These are phyloP conservation scores for Phoxinus dragarum DNA, from an alignment of 2,797 vertebrate genomes.

Conservation along the genomic window DNA sequence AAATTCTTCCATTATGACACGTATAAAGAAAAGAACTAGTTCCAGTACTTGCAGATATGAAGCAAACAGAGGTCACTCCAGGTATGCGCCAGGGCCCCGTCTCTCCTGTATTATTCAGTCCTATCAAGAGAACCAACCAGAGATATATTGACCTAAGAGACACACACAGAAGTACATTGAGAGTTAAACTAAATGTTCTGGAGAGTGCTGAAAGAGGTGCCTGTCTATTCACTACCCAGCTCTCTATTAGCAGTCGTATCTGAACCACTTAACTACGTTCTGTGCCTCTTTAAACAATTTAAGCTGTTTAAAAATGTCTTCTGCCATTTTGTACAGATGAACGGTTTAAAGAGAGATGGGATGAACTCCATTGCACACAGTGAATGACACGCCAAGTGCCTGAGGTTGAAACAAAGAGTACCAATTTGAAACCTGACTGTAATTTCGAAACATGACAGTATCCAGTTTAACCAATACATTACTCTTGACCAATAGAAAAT, in stretches of 20 bases:
- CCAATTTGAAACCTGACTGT: conserved; percentile 30
- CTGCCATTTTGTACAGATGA: conserved; percentile 45
- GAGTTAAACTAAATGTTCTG: conserved; percentile 75
- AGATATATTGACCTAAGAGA: conserved; percentile 76
- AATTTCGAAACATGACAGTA: conserved; percentile 13
- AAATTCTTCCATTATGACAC: conserved; percentile 58
- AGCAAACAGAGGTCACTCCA: conserved; percentile 75
- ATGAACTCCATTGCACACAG: conserved; percentile 17
- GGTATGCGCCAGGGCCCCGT: conserved; percentile 71
- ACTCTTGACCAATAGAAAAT: background rate
- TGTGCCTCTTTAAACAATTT: conserved; percentile 45
- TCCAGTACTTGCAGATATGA: conserved; percentile 76
- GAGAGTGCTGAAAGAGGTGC: conserved; percentile 76
- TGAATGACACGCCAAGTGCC: conserved; percentile 19
- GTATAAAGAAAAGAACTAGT: conserved; percentile 65
- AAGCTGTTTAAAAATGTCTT: conserved; percentile 52
- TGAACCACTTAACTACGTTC: conserved; percentile 53
- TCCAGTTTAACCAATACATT: background rate
- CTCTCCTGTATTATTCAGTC: conserved; percentile 74
- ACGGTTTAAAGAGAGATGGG: conserved; percentile 37
- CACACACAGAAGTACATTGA: conserved; percentile 69
- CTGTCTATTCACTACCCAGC: conserved; percentile 75
- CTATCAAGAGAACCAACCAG: conserved; percentile 72
- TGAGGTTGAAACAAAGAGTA: conserved; percentile 27
- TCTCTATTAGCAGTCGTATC: conserved; percentile 71